phyloP scores from a whole-genome alignment of 2,113 vertebrate species.

The Martes martes region DNA sequence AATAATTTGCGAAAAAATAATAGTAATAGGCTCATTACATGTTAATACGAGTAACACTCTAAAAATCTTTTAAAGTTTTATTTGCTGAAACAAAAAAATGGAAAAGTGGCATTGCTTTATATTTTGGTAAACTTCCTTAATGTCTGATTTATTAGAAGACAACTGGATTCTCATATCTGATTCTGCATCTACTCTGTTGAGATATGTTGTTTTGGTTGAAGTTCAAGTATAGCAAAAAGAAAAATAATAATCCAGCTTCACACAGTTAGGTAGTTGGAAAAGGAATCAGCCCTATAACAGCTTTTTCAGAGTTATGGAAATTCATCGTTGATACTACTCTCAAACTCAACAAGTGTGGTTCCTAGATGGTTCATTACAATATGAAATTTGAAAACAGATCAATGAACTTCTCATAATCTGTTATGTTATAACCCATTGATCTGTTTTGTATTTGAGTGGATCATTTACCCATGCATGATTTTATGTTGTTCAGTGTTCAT shows the following conservation, averaged over 20 bases:
- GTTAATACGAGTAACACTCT: background rate
- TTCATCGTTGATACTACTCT: background rate
- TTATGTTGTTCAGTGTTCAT: background rate
- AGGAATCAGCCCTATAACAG: background rate
- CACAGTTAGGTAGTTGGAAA: background rate
- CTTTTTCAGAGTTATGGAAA: background rate
- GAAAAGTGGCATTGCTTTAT: background rate
- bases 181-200: background rate
- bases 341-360: background rate
- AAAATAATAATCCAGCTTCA: background rate
- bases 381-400: background rate
- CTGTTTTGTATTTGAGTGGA: background rate
- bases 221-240: background rate
- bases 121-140: conserved; percentile 4
- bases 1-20: background rate
- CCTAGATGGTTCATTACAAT: background rate
- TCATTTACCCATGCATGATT: background rate
- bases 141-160: background rate
- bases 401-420: background rate
- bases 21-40: background rate
- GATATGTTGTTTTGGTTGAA: background rate
- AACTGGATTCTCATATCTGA: background rate
- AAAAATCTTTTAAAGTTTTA: background rate
- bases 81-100: conserved; percentile 16
- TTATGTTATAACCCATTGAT: background rate